Conservation (phyloP, 1,140 invertebrate species). For the Marisa cornuarietis region DNA sequence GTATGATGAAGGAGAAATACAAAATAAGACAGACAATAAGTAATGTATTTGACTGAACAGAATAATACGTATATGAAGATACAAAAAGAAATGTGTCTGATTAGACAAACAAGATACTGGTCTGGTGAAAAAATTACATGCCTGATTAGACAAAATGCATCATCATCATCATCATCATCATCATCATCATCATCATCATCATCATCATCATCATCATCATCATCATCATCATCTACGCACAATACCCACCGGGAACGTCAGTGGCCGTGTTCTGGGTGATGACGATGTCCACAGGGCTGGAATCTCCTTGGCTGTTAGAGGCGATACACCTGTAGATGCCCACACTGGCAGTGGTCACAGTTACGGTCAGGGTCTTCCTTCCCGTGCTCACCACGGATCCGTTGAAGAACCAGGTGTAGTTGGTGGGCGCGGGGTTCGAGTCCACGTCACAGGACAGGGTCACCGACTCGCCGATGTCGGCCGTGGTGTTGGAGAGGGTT, state of each 20-base stretch:
- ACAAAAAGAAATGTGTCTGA: too few species aligned
- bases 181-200: too few species aligned
- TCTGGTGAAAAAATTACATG: neutral
- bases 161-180: neutral
- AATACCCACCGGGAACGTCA: too few species aligned
- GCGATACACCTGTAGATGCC: conserved; percentile 8
- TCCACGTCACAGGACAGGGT: neutral
- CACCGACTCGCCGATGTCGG: neutral
- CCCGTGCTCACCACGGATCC: neutral
- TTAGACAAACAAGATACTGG: too few species aligned
- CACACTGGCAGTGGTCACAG: neutral
- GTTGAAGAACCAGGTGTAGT: conserved; percentile 10
- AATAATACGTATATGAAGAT: too few species aligned
- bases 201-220: too few species aligned
- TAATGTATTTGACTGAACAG: too few species aligned
- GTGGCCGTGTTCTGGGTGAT: neutral
- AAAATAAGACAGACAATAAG: too few species aligned
- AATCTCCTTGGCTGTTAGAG: conserved; percentile 1
- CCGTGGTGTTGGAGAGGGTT: neutral
- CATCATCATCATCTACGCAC: too few species aligned
- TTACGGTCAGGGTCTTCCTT: neutral
- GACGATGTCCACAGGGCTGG: neutral
- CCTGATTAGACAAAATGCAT: neutral
- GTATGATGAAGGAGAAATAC: too few species aligned
- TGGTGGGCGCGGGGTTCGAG: conserved; percentile 13